Evolutionary conservation across 2,797 vertebrate genomes (phyloP).

Genomic region (Bryconaethiops microstoma): DNA sequence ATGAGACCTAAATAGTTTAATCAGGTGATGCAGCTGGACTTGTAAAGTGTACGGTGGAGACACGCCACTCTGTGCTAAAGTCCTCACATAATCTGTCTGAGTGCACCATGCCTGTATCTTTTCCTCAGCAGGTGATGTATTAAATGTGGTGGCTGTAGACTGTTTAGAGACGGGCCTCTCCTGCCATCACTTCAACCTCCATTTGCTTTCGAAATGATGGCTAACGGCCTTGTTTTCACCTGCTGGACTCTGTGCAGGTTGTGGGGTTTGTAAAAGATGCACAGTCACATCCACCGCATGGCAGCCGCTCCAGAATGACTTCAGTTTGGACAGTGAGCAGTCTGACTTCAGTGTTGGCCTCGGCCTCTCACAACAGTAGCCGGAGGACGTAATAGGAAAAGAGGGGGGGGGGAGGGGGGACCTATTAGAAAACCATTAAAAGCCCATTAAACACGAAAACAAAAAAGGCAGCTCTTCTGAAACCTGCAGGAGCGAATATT

Average conservation of each 20-base stretch:
- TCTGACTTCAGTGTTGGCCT: conserved; percentile 23
- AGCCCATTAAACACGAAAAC: conserved; percentile 36
- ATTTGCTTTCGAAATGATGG: conserved; percentile 12
- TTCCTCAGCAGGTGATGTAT: background rate
- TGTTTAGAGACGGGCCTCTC: background rate
- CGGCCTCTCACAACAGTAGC: conserved; percentile 15
- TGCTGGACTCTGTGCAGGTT: conserved; percentile 6
- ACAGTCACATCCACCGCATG: background rate
- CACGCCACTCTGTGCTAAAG: background rate
- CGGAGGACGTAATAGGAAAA: background rate
- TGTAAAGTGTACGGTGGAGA: too few relatives aligned
- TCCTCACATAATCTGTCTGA: background rate
- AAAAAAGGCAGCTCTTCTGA: conserved; percentile 14
- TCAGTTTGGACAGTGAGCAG: conserved; percentile 37
- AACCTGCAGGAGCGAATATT: conserved; percentile 36
- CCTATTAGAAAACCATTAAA: conserved; percentile 51
- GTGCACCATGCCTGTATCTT: background rate
- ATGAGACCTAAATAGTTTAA: background rate
- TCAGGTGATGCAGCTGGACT: background rate
- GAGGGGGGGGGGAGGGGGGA: conserved; percentile 22
- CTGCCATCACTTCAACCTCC: background rate
- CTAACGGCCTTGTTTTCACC: conserved; percentile 3
- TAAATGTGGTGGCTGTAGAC: background rate
- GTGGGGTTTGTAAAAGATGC: background rate
- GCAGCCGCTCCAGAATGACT: background rate